These are phyloP conservation scores for Camponotus fellah DNA, from an alignment of 2,888 invertebrate species.

Conservation along the genomic window DNA sequence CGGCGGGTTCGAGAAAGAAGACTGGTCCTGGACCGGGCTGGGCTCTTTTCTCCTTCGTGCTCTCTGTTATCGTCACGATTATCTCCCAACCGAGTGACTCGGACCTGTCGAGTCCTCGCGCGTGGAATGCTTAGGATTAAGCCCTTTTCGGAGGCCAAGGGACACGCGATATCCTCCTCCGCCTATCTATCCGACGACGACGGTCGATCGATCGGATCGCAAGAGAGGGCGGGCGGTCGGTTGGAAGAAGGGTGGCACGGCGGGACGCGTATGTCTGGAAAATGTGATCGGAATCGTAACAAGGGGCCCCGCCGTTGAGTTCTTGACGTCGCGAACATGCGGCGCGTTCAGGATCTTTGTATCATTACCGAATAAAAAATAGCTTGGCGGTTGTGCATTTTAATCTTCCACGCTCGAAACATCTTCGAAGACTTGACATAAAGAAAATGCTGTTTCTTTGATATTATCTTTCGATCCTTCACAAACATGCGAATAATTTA, in stretches of 20 bases:
- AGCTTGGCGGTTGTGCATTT: slow-evolving; percentile 4
- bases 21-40: slow-evolving; percentile 72
- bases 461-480: not conserved
- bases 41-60: slow-evolving; percentile 67
- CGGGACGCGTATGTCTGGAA: slow-evolving; percentile 55
- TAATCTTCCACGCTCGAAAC: not conserved
- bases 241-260: slow-evolving; percentile 41
- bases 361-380: slow-evolving; percentile 49
- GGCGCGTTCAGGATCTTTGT: slow-evolving; percentile 22
- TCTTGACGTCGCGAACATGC: slow-evolving; percentile 50
- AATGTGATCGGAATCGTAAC: slow-evolving; percentile 57
- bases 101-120: slow-evolving; percentile 63
- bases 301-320: slow-evolving; percentile 34
- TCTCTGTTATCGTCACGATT: slow-evolving; percentile 77
- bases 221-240: slow-evolving; percentile 37
- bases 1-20: slow-evolving; percentile 74
- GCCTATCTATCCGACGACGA: slow-evolving; percentile 30
- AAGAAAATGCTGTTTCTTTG: not conserved
- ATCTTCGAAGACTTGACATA: not conserved
- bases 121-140: slow-evolving; percentile 74
- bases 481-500: slow-evolving; percentile 1
- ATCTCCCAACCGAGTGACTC: slow-evolving; percentile 67
- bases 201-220: slow-evolving; percentile 54
- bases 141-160: slow-evolving; percentile 64
- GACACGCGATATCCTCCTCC: slow-evolving; percentile 66